Evolutionary conservation across 2,113 vertebrate genomes (phyloP).

Genomic region (Spizaetus ornatus): DNA sequence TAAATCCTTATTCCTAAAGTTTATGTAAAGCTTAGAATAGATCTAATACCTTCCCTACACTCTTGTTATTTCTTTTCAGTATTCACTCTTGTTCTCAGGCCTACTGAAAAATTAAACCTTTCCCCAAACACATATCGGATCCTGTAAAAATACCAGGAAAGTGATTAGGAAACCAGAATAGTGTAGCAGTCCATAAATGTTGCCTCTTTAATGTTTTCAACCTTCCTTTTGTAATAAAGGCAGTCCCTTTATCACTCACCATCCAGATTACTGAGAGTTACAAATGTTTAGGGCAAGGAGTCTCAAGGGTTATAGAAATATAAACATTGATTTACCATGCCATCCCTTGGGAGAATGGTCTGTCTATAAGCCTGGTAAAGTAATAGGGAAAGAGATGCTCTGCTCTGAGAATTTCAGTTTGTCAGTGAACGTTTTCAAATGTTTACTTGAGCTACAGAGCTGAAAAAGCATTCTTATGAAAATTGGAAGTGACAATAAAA

Average conservation of each 20-base stretch:
- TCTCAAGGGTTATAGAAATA: slow-evolving; percentile 51
- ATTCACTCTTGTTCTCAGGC: background rate
- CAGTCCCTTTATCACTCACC: slow-evolving; percentile 2
- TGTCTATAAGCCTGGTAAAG: background rate
- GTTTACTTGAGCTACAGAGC: background rate
- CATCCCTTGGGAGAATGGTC: background rate
- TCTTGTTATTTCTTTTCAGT: background rate
- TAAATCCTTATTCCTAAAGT: background rate
- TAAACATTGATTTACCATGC: slow-evolving; percentile 46
- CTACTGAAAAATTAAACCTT: background rate
- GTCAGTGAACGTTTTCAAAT: background rate
- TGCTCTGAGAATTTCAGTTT: slow-evolving; percentile 12
- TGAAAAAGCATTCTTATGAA: background rate
- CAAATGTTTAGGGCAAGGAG: slow-evolving; percentile 31
- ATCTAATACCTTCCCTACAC: background rate
- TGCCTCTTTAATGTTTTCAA: background rate
- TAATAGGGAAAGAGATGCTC: background rate
- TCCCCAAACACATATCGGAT: rapidly evolving
- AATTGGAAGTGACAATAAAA: background rate
- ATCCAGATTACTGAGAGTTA: slow-evolving; percentile 19
- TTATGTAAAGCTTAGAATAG: background rate
- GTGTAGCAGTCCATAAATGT: background rate
- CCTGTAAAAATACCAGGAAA: background rate
- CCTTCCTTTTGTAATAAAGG: background rate
- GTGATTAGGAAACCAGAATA: background rate